Percentiles rank a stretch among this genome's conserved stretches.
phyloP scores from a whole-genome alignment of 2,888 invertebrate genomes.

The Cataglyphis livida region DNA sequence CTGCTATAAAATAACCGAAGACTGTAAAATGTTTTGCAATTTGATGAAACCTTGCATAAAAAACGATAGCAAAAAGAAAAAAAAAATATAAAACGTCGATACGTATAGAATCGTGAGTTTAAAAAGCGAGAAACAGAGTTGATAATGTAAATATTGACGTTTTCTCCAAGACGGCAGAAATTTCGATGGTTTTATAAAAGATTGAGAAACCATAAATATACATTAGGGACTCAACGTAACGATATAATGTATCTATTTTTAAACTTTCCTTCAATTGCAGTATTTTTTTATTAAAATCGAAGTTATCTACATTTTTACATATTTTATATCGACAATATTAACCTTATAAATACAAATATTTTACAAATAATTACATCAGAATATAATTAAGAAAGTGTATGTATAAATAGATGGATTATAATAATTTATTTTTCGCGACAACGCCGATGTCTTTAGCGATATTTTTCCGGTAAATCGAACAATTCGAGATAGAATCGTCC shows the following conservation, averaged over 20 bases:
- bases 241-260: background rate
- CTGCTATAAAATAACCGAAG: background rate
- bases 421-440: background rate
- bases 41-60: background rate
- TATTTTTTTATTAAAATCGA: background rate
- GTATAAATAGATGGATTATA: background rate
- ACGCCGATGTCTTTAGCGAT: background rate
- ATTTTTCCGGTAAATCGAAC: constrained; percentile 8
- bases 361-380: background rate
- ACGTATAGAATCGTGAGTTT: background rate
- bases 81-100: background rate
- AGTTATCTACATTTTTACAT: background rate
- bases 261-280: background rate
- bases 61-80: constrained; percentile 8
- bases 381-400: background rate
- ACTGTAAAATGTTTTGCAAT: constrained; percentile 10
- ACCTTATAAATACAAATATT: background rate
- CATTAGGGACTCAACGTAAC: background rate
- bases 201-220: background rate
- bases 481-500: constrained; percentile 20
- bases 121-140: constrained; percentile 19
- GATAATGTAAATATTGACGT: constrained; percentile 23
- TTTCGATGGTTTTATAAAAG: constrained; percentile 16
- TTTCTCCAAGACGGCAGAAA: constrained; percentile 4
- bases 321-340: background rate